Conservation (phyloP, 2,888 invertebrate genomes). For the Pimpla rufipes region DNA sequence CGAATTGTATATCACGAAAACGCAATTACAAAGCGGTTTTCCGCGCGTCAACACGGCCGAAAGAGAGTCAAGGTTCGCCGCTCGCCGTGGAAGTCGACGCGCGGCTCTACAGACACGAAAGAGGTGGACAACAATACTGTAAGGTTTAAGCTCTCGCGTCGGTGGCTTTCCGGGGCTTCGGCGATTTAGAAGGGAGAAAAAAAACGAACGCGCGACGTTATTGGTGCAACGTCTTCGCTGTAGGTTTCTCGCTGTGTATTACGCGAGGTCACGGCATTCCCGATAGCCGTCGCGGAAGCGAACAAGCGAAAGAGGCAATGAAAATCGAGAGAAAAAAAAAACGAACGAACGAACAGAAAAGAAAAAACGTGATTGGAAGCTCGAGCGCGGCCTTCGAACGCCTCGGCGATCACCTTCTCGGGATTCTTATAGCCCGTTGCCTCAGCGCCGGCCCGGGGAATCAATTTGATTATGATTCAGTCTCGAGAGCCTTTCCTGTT, state of each 20-base stretch:
- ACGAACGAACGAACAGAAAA: too few species aligned
- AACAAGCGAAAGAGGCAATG: not conserved
- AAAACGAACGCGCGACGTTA: not conserved
- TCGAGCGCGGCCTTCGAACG: not conserved
- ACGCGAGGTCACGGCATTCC: not conserved
- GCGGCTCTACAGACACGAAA: not conserved
- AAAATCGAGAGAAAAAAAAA: not conserved
- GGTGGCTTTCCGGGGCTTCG: conserved; percentile 39
- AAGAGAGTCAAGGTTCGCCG: conserved; percentile 4
- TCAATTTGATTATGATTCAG: conserved; percentile 9
- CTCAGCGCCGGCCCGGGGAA: not conserved
- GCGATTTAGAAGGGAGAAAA: conserved; percentile 13
- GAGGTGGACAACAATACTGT: conserved; percentile 1
- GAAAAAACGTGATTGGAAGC: not conserved
- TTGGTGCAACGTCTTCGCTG: conserved; percentile 14
- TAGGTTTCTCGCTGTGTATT: not conserved
- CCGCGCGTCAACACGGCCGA: not conserved
- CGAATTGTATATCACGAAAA: not conserved
- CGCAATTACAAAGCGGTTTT: not conserved
- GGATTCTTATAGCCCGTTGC: not conserved
- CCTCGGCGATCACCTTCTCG: not conserved
- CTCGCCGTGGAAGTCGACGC: not conserved
- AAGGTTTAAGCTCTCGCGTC: conserved; percentile 38
- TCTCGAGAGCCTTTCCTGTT: conserved; percentile 5
- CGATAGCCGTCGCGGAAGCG: conserved; percentile 5